Conservation (phyloP, 2,797 vertebrate genomes). For the Varecia variegata region DNA sequence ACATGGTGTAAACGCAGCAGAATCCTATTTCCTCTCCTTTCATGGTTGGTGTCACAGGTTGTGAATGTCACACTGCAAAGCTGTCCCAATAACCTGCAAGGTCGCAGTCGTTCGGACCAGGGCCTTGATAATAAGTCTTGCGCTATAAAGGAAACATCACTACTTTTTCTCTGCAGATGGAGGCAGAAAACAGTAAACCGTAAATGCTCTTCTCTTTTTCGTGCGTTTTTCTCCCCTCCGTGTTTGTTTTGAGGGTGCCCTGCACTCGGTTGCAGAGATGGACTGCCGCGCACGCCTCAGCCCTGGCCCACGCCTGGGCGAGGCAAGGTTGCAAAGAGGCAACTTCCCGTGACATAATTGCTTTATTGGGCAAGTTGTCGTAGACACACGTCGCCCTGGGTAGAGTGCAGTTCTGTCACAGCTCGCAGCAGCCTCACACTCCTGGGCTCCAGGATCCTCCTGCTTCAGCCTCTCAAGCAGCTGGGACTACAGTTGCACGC, state of each 20-base stretch:
- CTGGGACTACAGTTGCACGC: too few species aligned
- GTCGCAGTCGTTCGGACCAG: neutral
- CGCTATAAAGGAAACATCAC: neutral
- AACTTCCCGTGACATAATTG: too few species aligned
- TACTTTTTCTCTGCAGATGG: neutral
- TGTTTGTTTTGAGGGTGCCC: neutral
- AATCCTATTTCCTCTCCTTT: neutral
- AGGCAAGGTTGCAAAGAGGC: too few species aligned
- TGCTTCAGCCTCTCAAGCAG: too few species aligned
- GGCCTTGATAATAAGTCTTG: neutral
- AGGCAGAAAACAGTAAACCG: neutral
- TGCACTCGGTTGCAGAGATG: too few species aligned
- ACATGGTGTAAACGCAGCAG: fast-evolving
- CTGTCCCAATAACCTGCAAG: neutral
- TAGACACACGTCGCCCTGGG: too few species aligned
- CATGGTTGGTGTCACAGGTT: neutral
- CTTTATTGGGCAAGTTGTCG: too few species aligned
- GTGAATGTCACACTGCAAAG: neutral
- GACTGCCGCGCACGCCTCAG: neutral
- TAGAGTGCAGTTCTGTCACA: too few species aligned
- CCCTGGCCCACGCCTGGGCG: too few species aligned
- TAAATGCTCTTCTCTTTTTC: neutral
- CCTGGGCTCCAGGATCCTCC: too few species aligned
- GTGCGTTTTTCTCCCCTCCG: neutral
- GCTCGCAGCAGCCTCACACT: too few species aligned